Evolutionary conservation across 2,888 invertebrate species (phyloP).

Genomic region (Tinea trinotella): DNA sequence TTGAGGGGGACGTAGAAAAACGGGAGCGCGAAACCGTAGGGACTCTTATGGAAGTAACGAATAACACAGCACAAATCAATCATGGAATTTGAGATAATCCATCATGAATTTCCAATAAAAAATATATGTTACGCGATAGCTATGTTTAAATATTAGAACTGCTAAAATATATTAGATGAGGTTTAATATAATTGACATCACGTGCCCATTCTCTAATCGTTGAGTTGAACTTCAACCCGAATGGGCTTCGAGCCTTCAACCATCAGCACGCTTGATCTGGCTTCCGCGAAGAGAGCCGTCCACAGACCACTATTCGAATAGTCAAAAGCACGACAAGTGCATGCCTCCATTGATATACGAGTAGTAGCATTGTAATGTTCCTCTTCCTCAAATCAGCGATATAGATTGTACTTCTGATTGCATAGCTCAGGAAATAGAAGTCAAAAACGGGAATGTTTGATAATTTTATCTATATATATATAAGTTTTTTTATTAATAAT

Average conservation of each 20-base stretch:
- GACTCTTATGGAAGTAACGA: constrained; percentile 63
- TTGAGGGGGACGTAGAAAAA: constrained; percentile 57
- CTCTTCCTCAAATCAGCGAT: constrained; percentile 7
- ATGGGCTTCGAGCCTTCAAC: constrained; percentile 41
- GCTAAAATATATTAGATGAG: neutral
- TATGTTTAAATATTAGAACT: neutral
- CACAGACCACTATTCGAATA: constrained; percentile 38
- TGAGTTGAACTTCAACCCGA: constrained; percentile 34
- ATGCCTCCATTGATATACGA: constrained; percentile 36
- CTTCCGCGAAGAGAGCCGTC: constrained; percentile 48
- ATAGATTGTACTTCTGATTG: neutral
- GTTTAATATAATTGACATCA: constrained; percentile 25
- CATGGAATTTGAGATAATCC: constrained; percentile 69
- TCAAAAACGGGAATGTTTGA: no score
- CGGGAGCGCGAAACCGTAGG: constrained; percentile 53
- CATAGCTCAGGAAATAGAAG: no score
- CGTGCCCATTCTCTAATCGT: neutral
- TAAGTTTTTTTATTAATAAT: no score
- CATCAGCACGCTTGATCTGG: constrained; percentile 45
- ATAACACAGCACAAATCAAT: constrained; percentile 70
- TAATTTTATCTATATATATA: no score
- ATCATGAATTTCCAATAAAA: constrained; percentile 66
- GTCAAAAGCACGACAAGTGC: constrained; percentile 51
- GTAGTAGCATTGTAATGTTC: constrained; percentile 21
- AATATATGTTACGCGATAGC: constrained; percentile 31